Base-by-base conservation (phyloP, 2,113 vertebrate species). In the Rousettus leschenaultii region DNA sequence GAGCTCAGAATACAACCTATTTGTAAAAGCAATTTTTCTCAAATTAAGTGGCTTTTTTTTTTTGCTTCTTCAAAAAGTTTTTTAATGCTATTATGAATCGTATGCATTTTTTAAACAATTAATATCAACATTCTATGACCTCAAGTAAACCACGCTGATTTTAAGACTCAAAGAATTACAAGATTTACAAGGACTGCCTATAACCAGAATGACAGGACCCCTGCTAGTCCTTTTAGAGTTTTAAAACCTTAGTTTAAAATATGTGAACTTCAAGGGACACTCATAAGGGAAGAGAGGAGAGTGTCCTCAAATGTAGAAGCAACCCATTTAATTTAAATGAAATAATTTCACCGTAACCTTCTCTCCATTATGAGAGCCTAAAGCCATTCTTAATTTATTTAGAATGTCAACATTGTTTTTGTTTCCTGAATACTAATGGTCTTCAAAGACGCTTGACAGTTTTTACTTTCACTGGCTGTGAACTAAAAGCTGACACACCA, bases 261-360 rank as follows among this genome's bases (percentile, higher is more conserved):
- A 15, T 83, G 35, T 51, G 66, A 95, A 91, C 38, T 55, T 93
- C 48, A 94, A 91, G 75, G 43, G 16, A 24, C 35, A 45, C 33
- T 83, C 55, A 55, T 22, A 55, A 86, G n/a, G 45, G 11, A 63
- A 75, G 21, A 66, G 38, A 35, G n/a, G 11, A 26, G 30, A 66
- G 21, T 22, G 38, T 84, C 43, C 19, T 33, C 22, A 18, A 55
- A 48, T 43, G 40, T 6, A 48, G 66, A 83, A 87, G 35, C 22
- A 77, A 59, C 40, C 43, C 38, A 73, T 16, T 40, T 89, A 57
- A 19, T 40, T 86, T 84, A 87, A 88, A 48, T 30, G 51, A 70
- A 93, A 79, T 79, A 73, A 94, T 89, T 55, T 75, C 80, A 79
- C 71, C 92, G 90, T 48, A 79, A 89, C 6, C 21, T 51, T 48